These are phyloP conservation scores for Drosophila koepferae DNA, from an alignment of 2,888 invertebrate genomes.

Conservation along the genomic window DNA sequence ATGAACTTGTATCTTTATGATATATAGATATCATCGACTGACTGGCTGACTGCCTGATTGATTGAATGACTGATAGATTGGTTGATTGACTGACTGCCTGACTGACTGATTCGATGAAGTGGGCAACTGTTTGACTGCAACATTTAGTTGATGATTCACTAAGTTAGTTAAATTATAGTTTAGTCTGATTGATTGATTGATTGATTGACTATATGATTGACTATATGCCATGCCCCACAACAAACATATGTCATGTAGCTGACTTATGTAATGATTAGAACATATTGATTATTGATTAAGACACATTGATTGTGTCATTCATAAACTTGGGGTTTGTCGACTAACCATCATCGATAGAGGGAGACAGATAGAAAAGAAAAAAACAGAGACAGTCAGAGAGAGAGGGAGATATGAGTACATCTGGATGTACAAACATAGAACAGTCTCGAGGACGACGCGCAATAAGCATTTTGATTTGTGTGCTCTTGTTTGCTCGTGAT, in stretches of 20 bases:
- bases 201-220: background rate
- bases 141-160: background rate
- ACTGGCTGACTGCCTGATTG: background rate
- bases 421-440: background rate
- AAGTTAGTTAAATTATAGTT: no score
- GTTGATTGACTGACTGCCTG: background rate
- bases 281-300: background rate
- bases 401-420: conserved; percentile 10
- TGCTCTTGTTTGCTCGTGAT: conserved; percentile 47
- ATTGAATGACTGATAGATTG: background rate
- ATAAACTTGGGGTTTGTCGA: background rate
- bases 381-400: background rate
- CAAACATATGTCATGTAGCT: no score
- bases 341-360: no score
- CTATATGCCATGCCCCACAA: background rate
- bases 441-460: conserved; percentile 2
- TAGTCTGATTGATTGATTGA: background rate
- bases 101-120: background rate
- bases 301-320: background rate
- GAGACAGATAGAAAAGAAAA: no score
- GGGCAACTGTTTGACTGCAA: background rate
- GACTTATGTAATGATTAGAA: background rate
- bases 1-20: background rate
- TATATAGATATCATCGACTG: no score
- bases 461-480: background rate